A percentile compares a stretch with the other conserved stretches of the same genome.
Evolutionary conservation across 2,888 invertebrate species (phyloP).

Genomic region (Rotaria magnacalcarata): DNA sequence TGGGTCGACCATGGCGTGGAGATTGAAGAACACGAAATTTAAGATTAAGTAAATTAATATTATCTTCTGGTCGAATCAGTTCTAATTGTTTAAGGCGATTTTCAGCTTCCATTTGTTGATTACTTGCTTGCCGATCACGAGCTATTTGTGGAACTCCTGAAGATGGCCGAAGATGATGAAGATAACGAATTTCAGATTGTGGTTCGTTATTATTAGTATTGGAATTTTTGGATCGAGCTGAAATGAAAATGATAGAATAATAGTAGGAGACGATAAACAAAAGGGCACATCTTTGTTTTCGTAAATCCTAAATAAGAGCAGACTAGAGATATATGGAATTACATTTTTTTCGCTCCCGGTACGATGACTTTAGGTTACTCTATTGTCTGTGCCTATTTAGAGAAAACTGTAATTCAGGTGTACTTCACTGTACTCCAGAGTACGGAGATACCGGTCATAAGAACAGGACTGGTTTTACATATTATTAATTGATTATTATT

Average conservation of each 20-base stretch:
- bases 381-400: too few species aligned
- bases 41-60: conserved; percentile 26
- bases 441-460: too few species aligned
- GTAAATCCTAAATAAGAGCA: too few species aligned
- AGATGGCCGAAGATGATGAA: not conserved
- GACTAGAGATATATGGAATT: too few species aligned
- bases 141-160: conserved; percentile 24
- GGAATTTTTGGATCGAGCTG: not conserved
- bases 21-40: conserved; percentile 34
- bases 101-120: conserved; percentile 42
- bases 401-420: too few species aligned
- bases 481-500: too few species aligned
- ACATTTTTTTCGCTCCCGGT: too few species aligned
- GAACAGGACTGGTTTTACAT: too few species aligned
- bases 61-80: conserved; percentile 33
- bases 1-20: conserved; percentile 40
- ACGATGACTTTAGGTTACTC: too few species aligned
- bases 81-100: conserved; percentile 42
- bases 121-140: conserved; percentile 35
- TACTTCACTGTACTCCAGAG: too few species aligned
- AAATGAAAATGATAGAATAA: not conserved
- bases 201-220: not conserved
- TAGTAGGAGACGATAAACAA: too few species aligned
- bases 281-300: too few species aligned
- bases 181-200: not conserved